Evolutionary conservation across 2,113 vertebrate species (phyloP), one percentile per base, ranked within the genome.

Genomic region (Thunnus thynnus): DNA sequence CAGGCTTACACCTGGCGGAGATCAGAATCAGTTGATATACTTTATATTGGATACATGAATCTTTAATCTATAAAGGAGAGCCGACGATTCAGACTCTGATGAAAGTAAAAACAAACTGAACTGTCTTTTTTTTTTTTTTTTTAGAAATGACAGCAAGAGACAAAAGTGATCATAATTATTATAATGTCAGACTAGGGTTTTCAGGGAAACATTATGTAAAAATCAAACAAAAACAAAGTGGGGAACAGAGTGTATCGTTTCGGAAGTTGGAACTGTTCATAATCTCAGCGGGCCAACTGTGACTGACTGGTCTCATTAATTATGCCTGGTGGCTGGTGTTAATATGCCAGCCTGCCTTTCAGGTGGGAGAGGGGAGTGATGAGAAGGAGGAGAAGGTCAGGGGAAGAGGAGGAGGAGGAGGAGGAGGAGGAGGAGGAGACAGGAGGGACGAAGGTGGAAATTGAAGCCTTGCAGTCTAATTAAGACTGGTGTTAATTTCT

Each of bases 401-500:
- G 27, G 11, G 60, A 8, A 5, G 36, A 7, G 36, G 5, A 77
- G 41, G 72, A 66, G 57, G 68, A 67, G 56, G 47, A 64, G 51
- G 62, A 56, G 47, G 63, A 57, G 55, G 67, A 79, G 41, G 55
- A 74, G 77, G 62, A 57, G 16, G 50, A 25, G 44, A 60, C 47
- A 71, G 85, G 64, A 83, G 84, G 75, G 41, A 80, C 5, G 27
- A 32, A 84, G 79, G 80, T 87, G 79, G 82, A 27, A 73, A 90
- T 32, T 79, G 80, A 90, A 92, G 83, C 86, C 78, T 87, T 73
- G 81, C 73, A 48, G 85, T 90, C 90, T 90, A 93, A 94, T 93
- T 94, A 94, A 93, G 90, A 89, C 81, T 36, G 64, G 84, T 91
- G 90, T 93, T 93, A 87, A 93, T 93, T 91, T 88, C 87, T 89